Conservation (phyloP, 2,113 vertebrate genomes). For the Nymphicus hollandicus region DNA sequence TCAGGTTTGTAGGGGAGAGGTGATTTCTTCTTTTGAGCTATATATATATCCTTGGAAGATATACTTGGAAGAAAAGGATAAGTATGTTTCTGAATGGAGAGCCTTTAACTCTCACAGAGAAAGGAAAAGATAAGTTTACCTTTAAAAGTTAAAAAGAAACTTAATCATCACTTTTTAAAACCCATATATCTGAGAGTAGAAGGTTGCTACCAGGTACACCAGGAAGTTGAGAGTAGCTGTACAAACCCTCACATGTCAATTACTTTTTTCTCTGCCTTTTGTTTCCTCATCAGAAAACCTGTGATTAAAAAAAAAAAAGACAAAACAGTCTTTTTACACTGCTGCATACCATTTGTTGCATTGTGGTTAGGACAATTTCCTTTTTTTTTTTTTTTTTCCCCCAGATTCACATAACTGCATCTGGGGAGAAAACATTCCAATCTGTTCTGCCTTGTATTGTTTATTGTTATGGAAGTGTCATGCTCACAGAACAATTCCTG, state of each 20-base stretch:
- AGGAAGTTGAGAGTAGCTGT: background rate
- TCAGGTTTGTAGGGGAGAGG: constrained; percentile 24
- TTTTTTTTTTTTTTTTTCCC: background rate
- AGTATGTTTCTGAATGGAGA: background rate
- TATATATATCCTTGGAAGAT: background rate
- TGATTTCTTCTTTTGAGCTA: background rate
- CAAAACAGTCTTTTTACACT: background rate
- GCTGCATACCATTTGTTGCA: background rate
- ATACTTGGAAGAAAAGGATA: background rate
- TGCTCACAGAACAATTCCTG: background rate
- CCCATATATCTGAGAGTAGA: background rate
- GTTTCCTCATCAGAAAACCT: background rate
- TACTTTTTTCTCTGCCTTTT: fast-evolving
- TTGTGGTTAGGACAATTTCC: background rate
- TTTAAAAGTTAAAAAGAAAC: background rate
- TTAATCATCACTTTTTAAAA: background rate
- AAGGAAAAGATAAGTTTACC: background rate
- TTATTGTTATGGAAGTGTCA: background rate
- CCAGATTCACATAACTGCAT: background rate
- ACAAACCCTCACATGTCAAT: fast-evolving
- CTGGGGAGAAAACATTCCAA: background rate
- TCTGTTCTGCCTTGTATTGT: background rate
- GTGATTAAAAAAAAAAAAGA: background rate
- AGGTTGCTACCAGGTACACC: background rate
- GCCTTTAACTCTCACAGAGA: background rate